phyloP scores from a whole-genome alignment of 2,888 invertebrate genomes.

The Nemapogon koenigi region DNA sequence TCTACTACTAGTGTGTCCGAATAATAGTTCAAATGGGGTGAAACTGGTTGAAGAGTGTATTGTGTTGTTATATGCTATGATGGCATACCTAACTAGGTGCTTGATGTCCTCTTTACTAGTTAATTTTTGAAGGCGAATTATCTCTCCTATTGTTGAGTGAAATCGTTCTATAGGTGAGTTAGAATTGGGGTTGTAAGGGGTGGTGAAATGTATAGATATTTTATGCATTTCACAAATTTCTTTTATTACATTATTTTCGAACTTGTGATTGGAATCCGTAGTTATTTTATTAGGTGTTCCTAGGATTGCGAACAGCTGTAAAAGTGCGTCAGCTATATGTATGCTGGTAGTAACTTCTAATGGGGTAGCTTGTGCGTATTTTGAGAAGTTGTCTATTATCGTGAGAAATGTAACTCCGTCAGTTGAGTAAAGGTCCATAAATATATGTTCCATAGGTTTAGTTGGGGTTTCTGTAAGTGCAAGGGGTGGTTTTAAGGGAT shows the following conservation, averaged over 20 bases:
- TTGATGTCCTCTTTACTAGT: conserved; percentile 18
- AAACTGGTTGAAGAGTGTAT: conserved; percentile 21
- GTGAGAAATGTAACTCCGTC: conserved; percentile 11
- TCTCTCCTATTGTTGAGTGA: conserved; percentile 15
- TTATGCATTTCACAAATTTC: conserved; percentile 4
- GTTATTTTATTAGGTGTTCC: conserved; percentile 3
- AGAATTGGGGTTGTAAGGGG: conserved; percentile 19
- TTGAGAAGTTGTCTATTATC: conserved; percentile 14
- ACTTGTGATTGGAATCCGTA: neutral
- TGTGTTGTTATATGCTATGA: conserved; percentile 18
- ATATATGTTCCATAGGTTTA: conserved; percentile 20
- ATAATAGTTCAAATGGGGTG: conserved; percentile 19
- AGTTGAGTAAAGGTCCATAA: conserved; percentile 15
- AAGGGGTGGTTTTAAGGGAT: conserved; percentile 20
- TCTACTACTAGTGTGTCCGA: conserved; percentile 3
- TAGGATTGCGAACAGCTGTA: neutral
- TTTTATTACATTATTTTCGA: neutral
- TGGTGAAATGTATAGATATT: conserved; percentile 16
- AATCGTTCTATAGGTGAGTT: conserved; percentile 19
- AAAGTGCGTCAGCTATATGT: neutral
- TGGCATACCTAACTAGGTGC: conserved; percentile 18
- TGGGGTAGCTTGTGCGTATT: conserved; percentile 13
- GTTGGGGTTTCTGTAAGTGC: conserved; percentile 20
- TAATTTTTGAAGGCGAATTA: conserved; percentile 11
- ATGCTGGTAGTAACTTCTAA: conserved; percentile 11